Evolutionary conservation across 2,888 invertebrate genomes (phyloP), one percentile per base, ranked within the genome.

Genomic region (Campoplex nolae): DNA sequence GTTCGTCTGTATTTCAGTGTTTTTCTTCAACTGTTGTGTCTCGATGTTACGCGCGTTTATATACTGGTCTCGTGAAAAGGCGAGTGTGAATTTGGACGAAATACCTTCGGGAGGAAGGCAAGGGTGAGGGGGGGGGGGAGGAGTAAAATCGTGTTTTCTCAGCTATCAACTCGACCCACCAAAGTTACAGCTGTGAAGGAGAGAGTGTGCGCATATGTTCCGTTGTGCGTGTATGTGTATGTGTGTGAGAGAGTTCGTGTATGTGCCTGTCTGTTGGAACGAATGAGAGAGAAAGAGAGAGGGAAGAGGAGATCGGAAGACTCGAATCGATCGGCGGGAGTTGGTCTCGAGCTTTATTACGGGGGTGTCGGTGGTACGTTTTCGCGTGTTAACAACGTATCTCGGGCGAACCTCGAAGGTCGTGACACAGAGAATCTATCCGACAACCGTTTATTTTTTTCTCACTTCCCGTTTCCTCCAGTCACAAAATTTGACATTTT

Each of bases 241-340:
- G 62, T 76, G 79, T 38, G 58, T 62, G 58, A 13, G 28, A 3
- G 70, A n/a, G 68, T 76, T 62, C 48, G 75, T 71, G 75, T 18
- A 62, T 71, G 79, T 45, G 74, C 9, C 6, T 7, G 67, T 68
- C 35, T 2, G 42, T n/a, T 51, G 2, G 81, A 28, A 65, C 23
- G 70, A 48, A 45, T 74, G 81, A 18, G 70, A 83, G 86, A 18
- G 74, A 76, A 56, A 9, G 56, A 51, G 75, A 51, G 82, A 45
- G 79, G 78, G 67, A 74, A 54, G 48, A 48, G 58, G 71, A 83
- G 83, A 83, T 83, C 83, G 83, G 76, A 83, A 83, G 83, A 83
- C 83, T 68, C 82, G 70, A 80, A 83, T 83, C 83, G 83, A 83
- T 83, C 83, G 83, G 76, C 83, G 83, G 82, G 82, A 82, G 82